Evolutionary conservation across 2,113 vertebrate species (phyloP), one percentile per base, ranked within the genome.

Genomic region (Drymodes brunneopygia): DNA sequence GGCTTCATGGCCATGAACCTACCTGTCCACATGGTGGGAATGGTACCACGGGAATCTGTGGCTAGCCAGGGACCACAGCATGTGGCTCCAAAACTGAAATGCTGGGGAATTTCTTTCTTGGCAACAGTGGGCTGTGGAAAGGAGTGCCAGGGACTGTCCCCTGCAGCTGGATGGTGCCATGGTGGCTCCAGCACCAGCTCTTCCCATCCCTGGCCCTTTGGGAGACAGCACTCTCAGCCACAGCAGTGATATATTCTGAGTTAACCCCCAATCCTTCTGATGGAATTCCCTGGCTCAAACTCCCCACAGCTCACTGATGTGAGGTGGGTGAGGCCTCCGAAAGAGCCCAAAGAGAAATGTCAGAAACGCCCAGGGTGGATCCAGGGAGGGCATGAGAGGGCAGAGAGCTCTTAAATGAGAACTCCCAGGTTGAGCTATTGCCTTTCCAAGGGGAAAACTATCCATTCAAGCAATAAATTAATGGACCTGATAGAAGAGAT

Each of bases 21-120:
- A 35, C 58, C 36, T 40, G 29, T 28, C 22, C 58, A 36, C 9
- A 1, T 3, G 28, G 44, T 71, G 25, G 74, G 66, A 80, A 75
- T 10, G 50, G 15, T 8, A 13, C 57, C 1, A 0, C 2, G 28
- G 66, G 57, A 69, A 73, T 28, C n/a, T 1, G 0, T 38, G 48
- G 11, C 57, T 72, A 20, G 8, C 7, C 5, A 4, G 31, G 45
- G 17, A 25, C 36, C 12, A 44, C 16, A 28, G 15, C 15, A 11
- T 1, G 27, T 17, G 24, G 17, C 61, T 31, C 24, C 6, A 21
- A 58, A 69, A 10, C 4, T 20, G 13, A 24, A 47, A 1, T 31
- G 11, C 12, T 53, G 13, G 8, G 36, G 4, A 31, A 65, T 19
- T 1, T 1, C 40, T 57, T 36, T 62, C 28, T 73, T 73, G 58